A percentile compares a stretch with the other conserved stretches of the same genome.
Evolutionary conservation across 2,113 vertebrate species (phyloP).

Genomic region (Pionites leucogaster): DNA sequence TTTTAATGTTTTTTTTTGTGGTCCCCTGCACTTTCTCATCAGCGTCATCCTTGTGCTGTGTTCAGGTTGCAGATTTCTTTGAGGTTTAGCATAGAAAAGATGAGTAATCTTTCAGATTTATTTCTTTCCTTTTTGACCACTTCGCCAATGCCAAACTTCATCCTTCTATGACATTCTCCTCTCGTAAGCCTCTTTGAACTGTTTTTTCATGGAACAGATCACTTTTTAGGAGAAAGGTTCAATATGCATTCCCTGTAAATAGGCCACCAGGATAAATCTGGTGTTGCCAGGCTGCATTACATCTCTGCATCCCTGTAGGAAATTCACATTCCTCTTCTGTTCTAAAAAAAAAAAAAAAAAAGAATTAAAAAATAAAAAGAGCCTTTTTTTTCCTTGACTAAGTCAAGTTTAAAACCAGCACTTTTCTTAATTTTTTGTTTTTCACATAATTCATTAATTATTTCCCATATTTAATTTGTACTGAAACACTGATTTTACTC

Average conservation of each 20-base stretch:
- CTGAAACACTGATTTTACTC: background rate
- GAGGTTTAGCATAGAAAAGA: background rate
- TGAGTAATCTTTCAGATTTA: background rate
- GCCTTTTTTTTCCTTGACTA: background rate
- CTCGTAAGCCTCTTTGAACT: background rate
- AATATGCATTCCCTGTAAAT: background rate
- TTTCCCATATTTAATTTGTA: background rate
- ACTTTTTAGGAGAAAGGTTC: background rate
- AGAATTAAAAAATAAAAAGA: background rate
- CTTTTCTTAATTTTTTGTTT: background rate
- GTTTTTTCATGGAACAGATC: background rate
- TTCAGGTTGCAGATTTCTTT: background rate
- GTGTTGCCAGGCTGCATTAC: background rate
- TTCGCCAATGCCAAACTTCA: background rate
- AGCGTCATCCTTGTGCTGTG: background rate
- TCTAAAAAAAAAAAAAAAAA: background rate
- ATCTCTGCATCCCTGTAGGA: background rate
- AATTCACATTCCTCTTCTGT: background rate
- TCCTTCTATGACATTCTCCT: background rate
- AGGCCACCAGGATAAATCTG: background rate
- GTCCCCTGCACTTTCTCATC: background rate
- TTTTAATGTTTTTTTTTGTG: background rate
- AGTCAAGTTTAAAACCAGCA: background rate
- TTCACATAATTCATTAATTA: background rate
- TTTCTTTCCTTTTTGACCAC: background rate